A percentile compares a stretch with the other conserved stretches of the same genome.
Conservation (phyloP, 2,797 vertebrate species). For the Semotilus atromaculatus region DNA sequence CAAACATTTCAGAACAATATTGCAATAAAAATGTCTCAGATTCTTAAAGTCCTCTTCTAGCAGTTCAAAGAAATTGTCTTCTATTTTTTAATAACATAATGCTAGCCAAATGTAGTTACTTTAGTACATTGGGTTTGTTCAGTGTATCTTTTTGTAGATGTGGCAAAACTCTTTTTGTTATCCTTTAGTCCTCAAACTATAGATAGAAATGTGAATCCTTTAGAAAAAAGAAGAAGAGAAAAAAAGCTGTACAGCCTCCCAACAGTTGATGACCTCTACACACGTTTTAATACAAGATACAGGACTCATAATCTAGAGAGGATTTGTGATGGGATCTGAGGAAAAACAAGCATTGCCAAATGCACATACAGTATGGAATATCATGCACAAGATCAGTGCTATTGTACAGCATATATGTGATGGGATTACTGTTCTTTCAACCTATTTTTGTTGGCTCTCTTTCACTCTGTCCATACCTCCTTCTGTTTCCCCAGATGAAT, state of each 20-base stretch:
- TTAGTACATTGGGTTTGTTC: background rate
- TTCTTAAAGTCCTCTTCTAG: background rate
- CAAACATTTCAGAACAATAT: background rate
- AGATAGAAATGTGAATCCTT: background rate
- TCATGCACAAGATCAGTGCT: background rate
- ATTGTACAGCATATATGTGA: conserved; percentile 8
- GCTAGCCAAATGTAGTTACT: background rate
- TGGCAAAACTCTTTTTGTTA: background rate
- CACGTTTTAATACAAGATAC: background rate
- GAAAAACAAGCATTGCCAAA: background rate
- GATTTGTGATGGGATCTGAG: background rate
- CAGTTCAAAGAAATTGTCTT: background rate
- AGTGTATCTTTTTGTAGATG: background rate
- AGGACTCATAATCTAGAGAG: background rate
- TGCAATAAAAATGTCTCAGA: background rate
- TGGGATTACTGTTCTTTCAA: conserved; percentile 11
- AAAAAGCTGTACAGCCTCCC: background rate
- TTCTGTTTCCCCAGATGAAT: conserved; percentile 58
- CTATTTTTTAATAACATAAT: background rate
- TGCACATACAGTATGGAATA: background rate
- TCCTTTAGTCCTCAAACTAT: background rate
- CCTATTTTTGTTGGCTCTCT: background rate
- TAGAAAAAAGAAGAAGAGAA: background rate
- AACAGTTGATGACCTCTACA: background rate
- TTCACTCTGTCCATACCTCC: background rate